Base-by-base conservation (phyloP, 2,888 invertebrate species). In the Spodoptera exigua region DNA sequence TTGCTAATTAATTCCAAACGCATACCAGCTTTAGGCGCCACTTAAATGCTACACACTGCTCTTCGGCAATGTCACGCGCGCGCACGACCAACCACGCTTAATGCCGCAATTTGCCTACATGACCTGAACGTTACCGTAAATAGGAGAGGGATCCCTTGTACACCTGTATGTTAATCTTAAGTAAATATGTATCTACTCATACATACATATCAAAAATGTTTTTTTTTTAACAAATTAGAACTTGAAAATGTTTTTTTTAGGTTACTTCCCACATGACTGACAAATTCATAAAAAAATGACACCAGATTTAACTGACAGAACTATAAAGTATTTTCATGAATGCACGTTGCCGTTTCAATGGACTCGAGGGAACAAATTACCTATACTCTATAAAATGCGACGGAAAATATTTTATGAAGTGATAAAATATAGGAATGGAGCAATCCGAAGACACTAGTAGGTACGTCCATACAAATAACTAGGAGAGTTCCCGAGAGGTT, bases 1-100 rank as follows among this genome's bases (percentile, higher is more conserved):
- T 88, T 78, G 81, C 87, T 89, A 89, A 89, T 89, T 89, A 90
- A 89, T 88, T 89, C 85, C 76, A 73, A 84, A 83, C 81, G 79
- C 81, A 76, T 77, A 78, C 78, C 76, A 21, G 76, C 68, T 76
- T 76, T 78, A 69, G 66, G 70, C 64, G 65, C 73, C 75, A 74
- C 77, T 79, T 80, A 74, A 75, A 78, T 74, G 65, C 63, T 70
- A 78, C 71, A 70, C 64, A 73, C 69, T 45, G 62, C 70, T 76
- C 69, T 70, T 72, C 65, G 43, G 52, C 56, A 48, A 53, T 54
- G 63, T 64, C 61, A 69, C 68, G 62, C 68, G 56, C 64, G 60
- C 62, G 36, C 49, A 49, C 34, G 27, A 53, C 49, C 68, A 60
- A 61, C 59, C 64, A 55, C 59, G 55, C 68, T 61, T 80, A 74